Conservation (phyloP, 64 coral and sea anemone species). For the Catalaphyllia jardinei region DNA sequence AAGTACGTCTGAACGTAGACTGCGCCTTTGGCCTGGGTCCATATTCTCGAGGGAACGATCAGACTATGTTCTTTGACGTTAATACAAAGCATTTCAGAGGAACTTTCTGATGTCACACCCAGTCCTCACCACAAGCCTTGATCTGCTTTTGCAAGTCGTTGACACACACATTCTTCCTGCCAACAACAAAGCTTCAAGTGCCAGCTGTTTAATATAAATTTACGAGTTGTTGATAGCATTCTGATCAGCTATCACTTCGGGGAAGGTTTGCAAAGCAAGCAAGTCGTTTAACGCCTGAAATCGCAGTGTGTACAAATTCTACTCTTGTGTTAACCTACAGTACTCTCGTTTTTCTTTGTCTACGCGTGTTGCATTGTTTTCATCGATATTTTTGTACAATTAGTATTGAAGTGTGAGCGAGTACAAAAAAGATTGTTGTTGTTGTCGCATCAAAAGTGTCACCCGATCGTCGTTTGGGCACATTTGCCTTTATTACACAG, state of each 20-base stretch:
- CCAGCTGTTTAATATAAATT: conserved; percentile 86
- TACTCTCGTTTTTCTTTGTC: too few relatives aligned
- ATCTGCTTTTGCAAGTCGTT: conserved; percentile 78
- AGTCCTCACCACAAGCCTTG: conserved; percentile 52
- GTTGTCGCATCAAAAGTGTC: too few relatives aligned
- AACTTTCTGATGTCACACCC: conserved; percentile 68
- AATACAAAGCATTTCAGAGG: conserved; percentile 52
- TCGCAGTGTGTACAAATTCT: too few relatives aligned
- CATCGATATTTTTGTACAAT: too few relatives aligned
- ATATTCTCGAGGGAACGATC: conserved; percentile 61
- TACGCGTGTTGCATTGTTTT: too few relatives aligned
- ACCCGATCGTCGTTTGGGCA: too few relatives aligned
- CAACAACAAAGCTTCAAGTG: conserved; percentile 80
- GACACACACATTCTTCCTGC: conserved; percentile 69
- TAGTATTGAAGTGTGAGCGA: too few relatives aligned
- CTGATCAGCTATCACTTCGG: conserved; percentile 85
- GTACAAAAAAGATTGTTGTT: too few relatives aligned
- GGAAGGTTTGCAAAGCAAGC: too few relatives aligned
- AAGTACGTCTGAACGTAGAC: conserved; percentile 66
- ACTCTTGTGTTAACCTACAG: too few relatives aligned
- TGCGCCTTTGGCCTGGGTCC: conserved; percentile 30
- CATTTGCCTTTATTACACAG: too few relatives aligned
- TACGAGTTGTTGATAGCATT: conserved; percentile 90
- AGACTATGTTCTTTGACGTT: conserved; percentile 85
- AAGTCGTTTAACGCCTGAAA: too few relatives aligned